Percentiles rank a stretch among this genome's conserved stretches.
Evolutionary conservation across 1,140 invertebrate genomes (phyloP).

Genomic region (Aphaenogaster ashmeadi): DNA sequence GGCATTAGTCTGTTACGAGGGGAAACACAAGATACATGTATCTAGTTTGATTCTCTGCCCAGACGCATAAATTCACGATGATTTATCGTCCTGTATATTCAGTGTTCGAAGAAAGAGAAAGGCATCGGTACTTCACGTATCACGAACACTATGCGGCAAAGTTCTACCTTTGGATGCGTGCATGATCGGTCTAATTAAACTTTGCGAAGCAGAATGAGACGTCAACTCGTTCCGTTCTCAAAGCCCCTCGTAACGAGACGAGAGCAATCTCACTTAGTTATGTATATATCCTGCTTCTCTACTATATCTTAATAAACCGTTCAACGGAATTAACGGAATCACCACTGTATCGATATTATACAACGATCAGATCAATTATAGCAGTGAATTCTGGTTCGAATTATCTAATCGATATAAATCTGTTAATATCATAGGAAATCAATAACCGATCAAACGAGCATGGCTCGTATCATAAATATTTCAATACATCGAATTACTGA

Average conservation of each 20-base stretch:
- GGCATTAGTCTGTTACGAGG: conserved; percentile 45
- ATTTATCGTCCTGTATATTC: conserved; percentile 76
- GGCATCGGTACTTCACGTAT: conserved; percentile 21
- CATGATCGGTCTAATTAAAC: conserved; percentile 73
- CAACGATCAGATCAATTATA: not conserved
- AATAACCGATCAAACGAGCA: not conserved
- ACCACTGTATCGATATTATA: not conserved
- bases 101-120: conserved; percentile 43
- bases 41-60: conserved; percentile 69
- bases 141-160: conserved; percentile 18
- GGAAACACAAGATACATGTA: conserved; percentile 68
- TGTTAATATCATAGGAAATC: not conserved
- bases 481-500: not conserved
- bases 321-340: not conserved
- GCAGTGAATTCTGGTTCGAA: not conserved
- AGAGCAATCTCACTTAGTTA: conserved; percentile 24
- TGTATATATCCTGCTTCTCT: not conserved
- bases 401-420: not conserved
- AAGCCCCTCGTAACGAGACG: conserved; percentile 42
- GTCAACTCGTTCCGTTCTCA: conserved; percentile 68
- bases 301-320: conserved; percentile 1
- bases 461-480: not conserved
- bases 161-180: conserved; percentile 42
- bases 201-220: conserved; percentile 63
- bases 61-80: conserved; percentile 66